Base-by-base conservation (phyloP, 2,888 invertebrate genomes). In the Kuschelorhynchus macadamiae region DNA sequence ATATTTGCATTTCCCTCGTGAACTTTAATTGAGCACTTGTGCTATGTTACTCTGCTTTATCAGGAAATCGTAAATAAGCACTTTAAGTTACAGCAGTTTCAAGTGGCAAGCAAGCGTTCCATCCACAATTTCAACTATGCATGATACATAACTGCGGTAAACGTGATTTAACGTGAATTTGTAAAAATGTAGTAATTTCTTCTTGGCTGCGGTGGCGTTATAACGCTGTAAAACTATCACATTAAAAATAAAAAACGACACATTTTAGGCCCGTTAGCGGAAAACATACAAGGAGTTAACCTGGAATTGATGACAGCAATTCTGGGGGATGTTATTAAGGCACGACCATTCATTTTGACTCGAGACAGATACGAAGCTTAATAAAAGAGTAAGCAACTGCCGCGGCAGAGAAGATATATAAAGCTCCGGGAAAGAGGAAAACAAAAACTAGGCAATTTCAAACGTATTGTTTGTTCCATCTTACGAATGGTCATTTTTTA, bases 311-410 rank as follows among this genome's bases (percentile, higher is more conserved):
- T 70, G 69, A 70, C 69, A 70, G 69, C 78, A 76, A 76, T 79
- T 79, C 77, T 78, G 78, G 78, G 79, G 79, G 80, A 79, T 78
- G 78, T 78, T 78, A 80, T 79, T 79, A 79, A 78, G 77, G 75
- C 72, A 66, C 70, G 76, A 75, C 79, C 79, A 80, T 80, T 81
- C 78, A 79, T 80, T 77, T 73, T 79, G 74, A 67, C 73, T 71
- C 67, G 72, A 75, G 79, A 80, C 80, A 80, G 80, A 80, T 79
- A 78, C 79, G 78, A 77, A 76, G 78, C 79, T 80, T 80, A 79
- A 80, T 79, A 79, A 80, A 79, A 81, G 79, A 78, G 78, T 78
- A 79, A 77, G 77, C 78, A 79, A 78, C 77, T 77, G 77, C 78
- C 78, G 65, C 64, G 62, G 63, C 62, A 62, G 62, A 67, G 63